Conservation (phyloP, 2,888 invertebrate species). For the Spilarctia lutea region DNA sequence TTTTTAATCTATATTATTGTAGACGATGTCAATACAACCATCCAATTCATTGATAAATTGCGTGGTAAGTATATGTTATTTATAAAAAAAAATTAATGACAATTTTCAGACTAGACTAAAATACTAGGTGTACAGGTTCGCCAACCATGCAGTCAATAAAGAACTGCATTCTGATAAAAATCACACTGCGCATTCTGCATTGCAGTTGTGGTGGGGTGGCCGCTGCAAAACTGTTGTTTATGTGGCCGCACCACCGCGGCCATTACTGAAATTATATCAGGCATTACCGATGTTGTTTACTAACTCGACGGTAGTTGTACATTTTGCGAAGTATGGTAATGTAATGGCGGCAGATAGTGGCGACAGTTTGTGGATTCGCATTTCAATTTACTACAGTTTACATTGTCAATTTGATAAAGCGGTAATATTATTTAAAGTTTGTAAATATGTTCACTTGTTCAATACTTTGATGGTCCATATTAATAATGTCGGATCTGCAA, state of each 20-base stretch:
- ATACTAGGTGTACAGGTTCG: constrained; percentile 15
- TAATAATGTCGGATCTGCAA: no score
- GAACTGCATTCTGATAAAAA: constrained; percentile 50
- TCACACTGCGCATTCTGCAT: constrained; percentile 49
- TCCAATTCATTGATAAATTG: no score
- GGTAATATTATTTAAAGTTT: background rate
- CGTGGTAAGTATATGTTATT: no score
- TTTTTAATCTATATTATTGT: background rate
- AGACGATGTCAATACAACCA: no score
- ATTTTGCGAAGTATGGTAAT: constrained; percentile 18
- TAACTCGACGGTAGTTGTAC: constrained; percentile 25
- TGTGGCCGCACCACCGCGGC: constrained; percentile 46
- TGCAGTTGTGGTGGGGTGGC: constrained; percentile 47
- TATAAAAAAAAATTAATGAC: constrained; percentile 3
- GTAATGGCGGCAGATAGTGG: constrained; percentile 13
- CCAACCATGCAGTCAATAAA: constrained; percentile 32
- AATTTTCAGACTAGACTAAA: constrained; percentile 8
- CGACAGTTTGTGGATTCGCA: constrained; percentile 17
- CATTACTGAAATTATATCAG: constrained; percentile 49
- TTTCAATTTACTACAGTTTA: constrained; percentile 20
- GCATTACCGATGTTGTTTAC: constrained; percentile 46
- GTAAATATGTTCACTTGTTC: no score
- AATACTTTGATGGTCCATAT: no score
- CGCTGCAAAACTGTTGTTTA: constrained; percentile 64
- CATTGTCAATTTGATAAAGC: background rate